These are phyloP conservation scores for Pantherophis alleghaniensis DNA, from an alignment of 2,797 vertebrate species.

Conservation along the genomic window DNA sequence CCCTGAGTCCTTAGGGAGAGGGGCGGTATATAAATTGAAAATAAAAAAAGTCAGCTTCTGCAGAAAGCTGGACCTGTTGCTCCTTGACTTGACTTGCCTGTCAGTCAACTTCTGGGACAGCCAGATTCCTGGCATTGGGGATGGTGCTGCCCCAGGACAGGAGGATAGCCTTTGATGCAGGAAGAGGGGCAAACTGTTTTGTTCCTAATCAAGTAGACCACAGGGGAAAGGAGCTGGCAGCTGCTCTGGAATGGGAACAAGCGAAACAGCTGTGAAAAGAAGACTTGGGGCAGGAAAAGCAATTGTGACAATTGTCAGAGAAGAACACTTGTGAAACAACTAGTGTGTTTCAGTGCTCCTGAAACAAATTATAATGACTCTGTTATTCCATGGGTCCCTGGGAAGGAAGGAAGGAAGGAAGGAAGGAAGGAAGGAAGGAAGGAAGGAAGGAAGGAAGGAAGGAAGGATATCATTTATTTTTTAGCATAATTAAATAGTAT, in stretches of 20 bases:
- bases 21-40: too few species aligned
- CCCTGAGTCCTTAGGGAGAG: too few species aligned
- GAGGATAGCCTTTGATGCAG: not conserved
- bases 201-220: not conserved
- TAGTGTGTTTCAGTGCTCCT: not conserved
- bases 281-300: not conserved
- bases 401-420: not conserved
- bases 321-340: not conserved
- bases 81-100: not conserved
- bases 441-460: not conserved
- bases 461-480: not conserved
- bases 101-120: not conserved
- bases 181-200: not conserved
- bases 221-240: not conserved
- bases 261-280: not conserved
- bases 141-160: not conserved
- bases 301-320: not conserved
- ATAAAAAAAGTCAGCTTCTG: not conserved
- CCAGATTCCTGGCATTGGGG: not conserved
- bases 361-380: not conserved
- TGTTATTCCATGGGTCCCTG: not conserved
- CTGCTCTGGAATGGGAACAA: not conserved
- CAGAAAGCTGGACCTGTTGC: not conserved
- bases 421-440: not conserved
- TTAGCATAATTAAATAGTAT: not conserved